Percentiles rank a stretch among this genome's conserved stretches.
Conservation (phyloP, 1,140 invertebrate species). For the Wasmannia auropunctata region DNA sequence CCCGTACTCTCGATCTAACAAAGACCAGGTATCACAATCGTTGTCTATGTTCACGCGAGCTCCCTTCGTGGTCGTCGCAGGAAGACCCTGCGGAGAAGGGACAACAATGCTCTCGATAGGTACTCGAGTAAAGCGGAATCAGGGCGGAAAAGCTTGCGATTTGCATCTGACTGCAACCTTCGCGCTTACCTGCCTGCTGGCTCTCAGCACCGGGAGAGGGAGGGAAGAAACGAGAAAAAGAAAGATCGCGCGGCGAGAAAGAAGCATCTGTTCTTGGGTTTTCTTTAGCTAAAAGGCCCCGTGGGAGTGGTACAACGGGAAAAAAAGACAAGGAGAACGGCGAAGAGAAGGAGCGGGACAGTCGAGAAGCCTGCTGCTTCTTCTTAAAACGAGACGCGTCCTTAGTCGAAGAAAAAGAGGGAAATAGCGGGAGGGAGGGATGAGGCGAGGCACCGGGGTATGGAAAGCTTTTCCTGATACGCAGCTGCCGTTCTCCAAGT, state of each 20-base stretch:
- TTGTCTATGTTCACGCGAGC: conserved; percentile 34
- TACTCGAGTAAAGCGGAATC: conserved; percentile 36
- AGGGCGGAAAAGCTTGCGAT: conserved; percentile 62
- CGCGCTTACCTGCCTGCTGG: conserved; percentile 61
- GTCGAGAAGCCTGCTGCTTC: conserved; percentile 64
- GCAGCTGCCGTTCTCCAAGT: conserved; percentile 78
- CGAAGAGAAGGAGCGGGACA: conserved; percentile 11
- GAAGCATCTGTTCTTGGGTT: conserved; percentile 75
- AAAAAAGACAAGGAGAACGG: conserved; percentile 51
- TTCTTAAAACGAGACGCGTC: conserved; percentile 61
- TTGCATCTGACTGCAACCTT: conserved; percentile 70
- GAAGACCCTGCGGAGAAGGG: conserved; percentile 9
- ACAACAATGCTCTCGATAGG: conserved; percentile 38
- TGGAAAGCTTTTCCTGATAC: conserved; percentile 58
- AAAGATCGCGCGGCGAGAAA: conserved; percentile 43
- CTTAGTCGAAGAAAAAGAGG: conserved; percentile 48
- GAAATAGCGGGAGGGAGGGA: conserved; percentile 14
- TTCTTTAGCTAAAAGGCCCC: conserved; percentile 62
- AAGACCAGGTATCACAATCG: conserved; percentile 20
- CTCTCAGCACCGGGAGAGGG: not conserved
- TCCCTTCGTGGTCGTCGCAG: conserved; percentile 1
- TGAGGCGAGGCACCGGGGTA: conserved; percentile 49
- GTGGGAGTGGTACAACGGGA: conserved; percentile 58
- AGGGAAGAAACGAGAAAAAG: not conserved
- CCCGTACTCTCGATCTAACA: conserved; percentile 22